Evolutionary conservation across 2,113 vertebrate species (phyloP), one percentile per base, ranked within the genome.

Genomic region (Morone saxatilis): DNA sequence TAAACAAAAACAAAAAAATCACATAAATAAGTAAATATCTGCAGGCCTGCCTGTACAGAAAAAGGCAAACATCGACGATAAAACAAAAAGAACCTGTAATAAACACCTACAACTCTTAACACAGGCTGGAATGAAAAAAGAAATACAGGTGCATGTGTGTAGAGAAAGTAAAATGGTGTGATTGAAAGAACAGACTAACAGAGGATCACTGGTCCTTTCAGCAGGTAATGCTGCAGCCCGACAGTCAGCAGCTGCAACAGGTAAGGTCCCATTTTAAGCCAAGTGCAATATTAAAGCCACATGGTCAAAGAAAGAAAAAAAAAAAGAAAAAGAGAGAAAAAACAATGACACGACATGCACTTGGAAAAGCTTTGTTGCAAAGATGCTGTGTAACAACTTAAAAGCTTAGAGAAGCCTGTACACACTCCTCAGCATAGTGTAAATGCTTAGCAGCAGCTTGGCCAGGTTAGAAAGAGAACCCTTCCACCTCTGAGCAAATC

Each of bases 31-130:
- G 81, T 92, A 76, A 83, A 89, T 80, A 81, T 93, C 82, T 93
- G 91, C 95, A 96, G 95, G 94, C 95, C 95, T 94, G 95, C 95
- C 94, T 95, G 94, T 92, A 93, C 85, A 94, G 88, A 94, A 80
- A 91, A 93, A 91, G 76, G 80, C 85, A 92, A 91, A 91, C 17
- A 66, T 87, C 14, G 48, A 76, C 25, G 40, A 89, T 17, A 77
- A 85, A 78, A 73, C 40, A 48, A 87, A 77, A 53, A 56, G n/a
- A 88, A 89, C 48, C 36, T 53, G 56, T 48, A 59, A 71, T 13
- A 78, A 31, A 80, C 67, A 50, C 36, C 73, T 65, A 81, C 71
- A 54, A 86, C 65, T 53, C 36, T 61, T 41, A 80, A 90, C 83
- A 89, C 75, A 82, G 31, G 40, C 84, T 85, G 94, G 92, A 94